Evolutionary conservation across 2,888 invertebrate genomes (phyloP).

Genomic region (Scrobipalpa atriplicella): DNA sequence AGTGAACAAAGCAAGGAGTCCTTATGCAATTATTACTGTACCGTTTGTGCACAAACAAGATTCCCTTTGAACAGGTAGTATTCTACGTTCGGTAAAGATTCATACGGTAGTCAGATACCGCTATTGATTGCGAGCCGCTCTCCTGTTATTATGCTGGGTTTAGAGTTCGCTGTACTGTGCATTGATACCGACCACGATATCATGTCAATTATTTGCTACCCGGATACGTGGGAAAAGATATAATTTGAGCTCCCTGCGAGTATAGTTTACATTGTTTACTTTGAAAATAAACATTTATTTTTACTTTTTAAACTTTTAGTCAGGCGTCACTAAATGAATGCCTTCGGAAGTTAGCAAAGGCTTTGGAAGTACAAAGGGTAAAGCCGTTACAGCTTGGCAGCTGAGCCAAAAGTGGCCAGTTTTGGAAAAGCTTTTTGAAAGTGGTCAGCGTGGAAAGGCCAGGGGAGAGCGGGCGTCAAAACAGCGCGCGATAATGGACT

Average conservation of each 20-base stretch:
- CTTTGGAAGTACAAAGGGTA: conserved; percentile 14
- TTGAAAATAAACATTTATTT: conserved; percentile 1
- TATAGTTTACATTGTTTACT: background rate
- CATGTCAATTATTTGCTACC: background rate
- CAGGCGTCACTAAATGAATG: background rate
- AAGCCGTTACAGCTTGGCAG: conserved; percentile 2
- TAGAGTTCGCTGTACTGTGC: conserved; percentile 39
- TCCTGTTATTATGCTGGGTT: conserved; percentile 37
- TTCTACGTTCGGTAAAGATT: conserved; percentile 33
- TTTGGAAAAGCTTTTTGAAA: conserved; percentile 50
- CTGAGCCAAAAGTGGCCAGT: conserved; percentile 21
- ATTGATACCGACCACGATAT: conserved; percentile 36
- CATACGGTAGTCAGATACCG: conserved; percentile 38
- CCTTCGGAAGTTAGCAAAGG: conserved; percentile 9
- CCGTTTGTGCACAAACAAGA: background rate
- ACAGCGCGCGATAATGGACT: conserved; percentile 67
- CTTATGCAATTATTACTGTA: conserved; percentile 14
- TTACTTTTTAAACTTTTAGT: background rate
- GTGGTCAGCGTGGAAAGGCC: conserved; percentile 47
- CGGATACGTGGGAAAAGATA: conserved; percentile 8
- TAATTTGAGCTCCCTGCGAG: background rate
- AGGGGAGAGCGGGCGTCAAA: conserved; percentile 64
- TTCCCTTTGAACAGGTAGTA: conserved; percentile 6
- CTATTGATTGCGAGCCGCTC: conserved; percentile 41
- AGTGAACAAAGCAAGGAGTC: no score